Conservation (phyloP, 2,888 invertebrate genomes). For the Agrotis clavis region DNA sequence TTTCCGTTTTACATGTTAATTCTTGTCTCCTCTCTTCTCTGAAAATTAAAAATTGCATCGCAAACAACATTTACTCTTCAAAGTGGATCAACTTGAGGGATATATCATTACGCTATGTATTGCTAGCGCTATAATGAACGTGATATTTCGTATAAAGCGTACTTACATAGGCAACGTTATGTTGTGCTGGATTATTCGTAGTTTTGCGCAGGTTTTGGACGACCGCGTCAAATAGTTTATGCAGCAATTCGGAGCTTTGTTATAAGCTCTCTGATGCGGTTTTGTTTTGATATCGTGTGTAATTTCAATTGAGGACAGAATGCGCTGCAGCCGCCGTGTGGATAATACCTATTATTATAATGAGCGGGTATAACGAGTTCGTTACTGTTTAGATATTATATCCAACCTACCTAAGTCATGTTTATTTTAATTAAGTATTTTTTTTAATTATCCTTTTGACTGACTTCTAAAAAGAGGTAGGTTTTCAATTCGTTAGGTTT, state of each 20-base stretch:
- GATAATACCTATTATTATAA: conserved; percentile 20
- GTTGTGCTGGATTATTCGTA: conserved; percentile 13
- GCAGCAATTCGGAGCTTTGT: conserved; percentile 57
- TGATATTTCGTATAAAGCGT: conserved; percentile 26
- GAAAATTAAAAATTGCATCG: conserved; percentile 42
- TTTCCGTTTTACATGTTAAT: conserved; percentile 45
- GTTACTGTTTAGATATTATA: neutral
- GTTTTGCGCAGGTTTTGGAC: conserved; percentile 24
- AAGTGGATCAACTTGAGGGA: conserved; percentile 55
- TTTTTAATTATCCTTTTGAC: no score
- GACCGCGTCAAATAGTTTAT: conserved; percentile 50
- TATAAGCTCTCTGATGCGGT: conserved; percentile 57
- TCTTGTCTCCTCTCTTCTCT: neutral
- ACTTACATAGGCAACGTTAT: neutral
- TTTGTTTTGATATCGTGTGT: conserved; percentile 30
- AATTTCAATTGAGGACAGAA: conserved; percentile 36
- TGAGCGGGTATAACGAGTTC: neutral
- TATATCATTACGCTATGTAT: conserved; percentile 51
- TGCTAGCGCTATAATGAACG: conserved; percentile 45
- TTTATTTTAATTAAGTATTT: no score
- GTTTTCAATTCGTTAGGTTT: no score
- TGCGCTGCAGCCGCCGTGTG: neutral
- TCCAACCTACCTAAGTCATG: neutral
- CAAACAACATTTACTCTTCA: conserved; percentile 38
- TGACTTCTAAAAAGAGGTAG: no score